phyloP scores from a whole-genome alignment of 2,888 invertebrate species.

The Archips xylosteana region DNA sequence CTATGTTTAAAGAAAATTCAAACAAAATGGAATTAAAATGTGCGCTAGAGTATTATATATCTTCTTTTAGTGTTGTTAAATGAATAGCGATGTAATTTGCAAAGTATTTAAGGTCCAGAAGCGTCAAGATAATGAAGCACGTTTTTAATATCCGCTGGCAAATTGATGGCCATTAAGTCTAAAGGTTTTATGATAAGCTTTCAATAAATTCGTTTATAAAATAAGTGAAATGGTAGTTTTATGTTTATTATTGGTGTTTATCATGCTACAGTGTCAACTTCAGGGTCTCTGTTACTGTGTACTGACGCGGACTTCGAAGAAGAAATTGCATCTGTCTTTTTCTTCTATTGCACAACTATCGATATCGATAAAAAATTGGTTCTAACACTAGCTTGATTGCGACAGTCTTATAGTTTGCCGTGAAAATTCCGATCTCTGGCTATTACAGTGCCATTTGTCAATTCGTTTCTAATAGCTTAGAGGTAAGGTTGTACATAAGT shows the following conservation, averaged over 20 bases:
- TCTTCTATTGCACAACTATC: no score
- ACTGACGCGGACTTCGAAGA: no score
- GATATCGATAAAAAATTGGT: no score
- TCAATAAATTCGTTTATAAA: neutral
- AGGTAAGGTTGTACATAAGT: no score
- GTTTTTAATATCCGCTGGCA: conserved; percentile 36
- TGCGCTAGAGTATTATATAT: neutral
- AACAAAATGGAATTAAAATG: neutral
- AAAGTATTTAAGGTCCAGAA: conserved; percentile 4
- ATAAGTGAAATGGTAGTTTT: neutral
- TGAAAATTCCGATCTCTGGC: no score
- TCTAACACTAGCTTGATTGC: no score
- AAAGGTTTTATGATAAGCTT: neutral
- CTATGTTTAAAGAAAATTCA: no score
- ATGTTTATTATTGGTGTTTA: neutral
- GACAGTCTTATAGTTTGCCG: no score
- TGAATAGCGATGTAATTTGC: conserved; percentile 2
- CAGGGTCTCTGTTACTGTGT: no score
- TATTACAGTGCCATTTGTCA: no score
- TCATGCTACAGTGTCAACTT: neutral
- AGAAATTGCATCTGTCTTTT: no score
- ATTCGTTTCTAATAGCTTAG: no score
- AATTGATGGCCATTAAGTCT: conserved; percentile 11
- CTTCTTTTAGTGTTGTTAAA: neutral
- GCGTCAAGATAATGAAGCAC: conserved; percentile 27